A percentile compares a stretch with the other conserved stretches of the same genome.
Conservation (phyloP, 2,113 vertebrate species). For the Azemiops feae region DNA sequence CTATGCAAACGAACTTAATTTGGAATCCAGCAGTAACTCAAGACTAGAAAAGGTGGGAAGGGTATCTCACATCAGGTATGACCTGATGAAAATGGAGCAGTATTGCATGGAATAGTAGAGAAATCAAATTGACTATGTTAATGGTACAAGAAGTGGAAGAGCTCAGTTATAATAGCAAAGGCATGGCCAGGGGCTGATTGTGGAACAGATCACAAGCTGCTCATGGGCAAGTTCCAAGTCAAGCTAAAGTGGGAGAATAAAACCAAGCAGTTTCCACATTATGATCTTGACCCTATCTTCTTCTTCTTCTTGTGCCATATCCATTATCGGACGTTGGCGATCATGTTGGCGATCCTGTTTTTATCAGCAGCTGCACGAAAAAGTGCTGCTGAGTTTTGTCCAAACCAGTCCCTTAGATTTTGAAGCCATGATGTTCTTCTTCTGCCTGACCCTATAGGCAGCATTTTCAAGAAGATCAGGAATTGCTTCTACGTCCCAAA, state of each 20-base stretch:
- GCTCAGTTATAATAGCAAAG: neutral
- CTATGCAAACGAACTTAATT: neutral
- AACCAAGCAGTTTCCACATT: neutral
- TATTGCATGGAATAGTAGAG: neutral
- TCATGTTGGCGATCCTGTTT: no score
- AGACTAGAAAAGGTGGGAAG: neutral
- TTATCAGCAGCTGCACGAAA: no score
- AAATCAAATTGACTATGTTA: neutral
- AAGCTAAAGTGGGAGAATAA: neutral
- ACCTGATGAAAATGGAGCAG: neutral
- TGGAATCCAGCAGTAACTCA: neutral
- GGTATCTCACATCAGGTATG: neutral
- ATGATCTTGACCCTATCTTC: neutral
- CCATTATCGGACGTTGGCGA: no score
- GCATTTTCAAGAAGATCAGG: neutral
- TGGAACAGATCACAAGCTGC: neutral
- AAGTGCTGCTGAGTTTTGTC: no score
- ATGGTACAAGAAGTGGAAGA: neutral
- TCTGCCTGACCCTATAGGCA: neutral
- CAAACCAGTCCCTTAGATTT: no score
- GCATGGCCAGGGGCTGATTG: neutral
- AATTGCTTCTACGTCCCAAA: neutral
- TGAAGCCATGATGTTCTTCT: no score
- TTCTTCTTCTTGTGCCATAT: no score
- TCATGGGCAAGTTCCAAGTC: neutral